Evolutionary conservation across 2,113 vertebrate species (phyloP), one percentile per base, ranked within the genome.

Genomic region (Dipodomys stephensi): DNA sequence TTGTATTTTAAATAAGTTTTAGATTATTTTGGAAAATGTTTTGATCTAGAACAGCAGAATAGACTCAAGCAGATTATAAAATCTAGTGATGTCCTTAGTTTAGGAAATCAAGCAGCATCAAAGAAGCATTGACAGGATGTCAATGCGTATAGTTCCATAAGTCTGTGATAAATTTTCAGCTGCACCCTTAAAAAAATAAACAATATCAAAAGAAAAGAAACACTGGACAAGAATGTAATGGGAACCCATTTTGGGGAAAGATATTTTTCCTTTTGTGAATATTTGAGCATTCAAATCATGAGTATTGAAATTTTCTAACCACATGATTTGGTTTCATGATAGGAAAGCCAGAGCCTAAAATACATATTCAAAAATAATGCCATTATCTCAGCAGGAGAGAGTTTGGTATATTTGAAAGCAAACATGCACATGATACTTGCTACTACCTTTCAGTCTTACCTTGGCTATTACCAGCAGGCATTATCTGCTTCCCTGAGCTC

Each of bases 301-400:
- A 65, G 49, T 53, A 25, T 1, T 89, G 4, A 15, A 39, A 44
- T 76, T 64, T 65, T 67, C n/a, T 87, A 11, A 83, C 69, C 23
- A 32, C 18, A 30, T 46, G 25, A 7, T 88, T 73, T 32, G 65
- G 32, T 93, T 95, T 96, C 88, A 32, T 91, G 20, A 49, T 88
- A 60, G 53, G 23, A 73, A 82, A 53, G 53, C 67, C 25, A 28
- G 32, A 28, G 7, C 69, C n/a, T 93, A 93, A 88, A 84, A 82
- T 65, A 23, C 35, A 32, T 72, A 39, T 16, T 93, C 7, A 82
- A 84, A 68, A 39, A 46, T 25, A 84, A 76, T 72, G 57, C 39
- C 8, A 35, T 62, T 88, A 28, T 88, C 53, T 88, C 27, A 91
- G 15, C 62, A 15, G 8, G 28, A 71, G 18, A 27, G 60, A n/a